Evolutionary conservation across 2,797 vertebrate genomes (phyloP), one percentile per base, ranked within the genome.

Genomic region (Melanotaenia maccullochi): DNA sequence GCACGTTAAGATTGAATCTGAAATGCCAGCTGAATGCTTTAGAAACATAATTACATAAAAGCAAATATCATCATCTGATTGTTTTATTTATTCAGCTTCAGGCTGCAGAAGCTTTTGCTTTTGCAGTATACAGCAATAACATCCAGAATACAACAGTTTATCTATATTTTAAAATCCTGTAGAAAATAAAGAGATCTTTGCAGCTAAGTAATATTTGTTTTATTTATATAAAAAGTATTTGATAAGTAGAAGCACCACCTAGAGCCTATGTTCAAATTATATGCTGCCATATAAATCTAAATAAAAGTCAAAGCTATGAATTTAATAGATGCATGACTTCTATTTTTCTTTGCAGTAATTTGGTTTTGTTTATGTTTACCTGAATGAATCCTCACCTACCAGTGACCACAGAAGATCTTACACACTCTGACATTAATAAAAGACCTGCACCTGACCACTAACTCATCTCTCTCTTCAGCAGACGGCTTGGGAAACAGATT

Each of bases 31-130:
- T 6, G 3, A 60, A 65, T 54, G 82, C 64, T 79, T 85, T 78
- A 76, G 55, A 65, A 24, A 49, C 79, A 81, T 81, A 80, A 82
- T 67, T 71, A 60, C 42, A 63, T 40, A 75, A 76, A 81, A 75
- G 40, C 60, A 62, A 76, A 64, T 64, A 74, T 36, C 52, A 62
- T 59, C 36, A 14, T 64, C 58, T 33, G 61, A 36, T n/a, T 75
- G 28, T 20, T 33, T 18, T 20, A 13, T n/a, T 25, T 16, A 28
- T 30, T 14, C n/a, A 30, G 20, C 9, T 47, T n/a, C 16, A 36
- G 4, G 25, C 24, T 67, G 59, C 14, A 36, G 40, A 55, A 74
- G 51, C 40, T 60, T 79, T 51, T 36, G 47, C 60, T 68, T 75
- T 70, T 64, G 49, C 52, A 61, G 73, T 44, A 51, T 13, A 30